phyloP scores from a whole-genome alignment of 2,888 invertebrate species.

The Dryadula phaetusa region DNA sequence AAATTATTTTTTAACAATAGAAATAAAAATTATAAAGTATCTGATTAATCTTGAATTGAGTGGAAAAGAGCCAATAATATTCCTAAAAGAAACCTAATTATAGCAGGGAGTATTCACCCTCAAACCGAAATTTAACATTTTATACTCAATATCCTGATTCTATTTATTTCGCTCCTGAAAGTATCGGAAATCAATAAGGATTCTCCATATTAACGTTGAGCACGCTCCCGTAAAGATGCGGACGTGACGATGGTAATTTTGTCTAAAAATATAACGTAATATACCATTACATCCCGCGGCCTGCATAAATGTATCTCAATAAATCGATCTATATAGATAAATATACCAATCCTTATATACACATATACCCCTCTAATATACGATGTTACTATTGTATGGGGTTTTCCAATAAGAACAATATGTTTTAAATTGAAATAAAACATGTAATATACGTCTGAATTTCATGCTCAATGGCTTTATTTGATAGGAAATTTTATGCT shows the following conservation, averaged over 20 bases:
- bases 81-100: slow-evolving; percentile 30
- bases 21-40: neutral
- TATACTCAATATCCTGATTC: slow-evolving; percentile 41
- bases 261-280: slow-evolving; percentile 41
- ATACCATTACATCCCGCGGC: slow-evolving; percentile 36
- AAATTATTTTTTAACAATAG: neutral
- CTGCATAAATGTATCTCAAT: slow-evolving; percentile 28
- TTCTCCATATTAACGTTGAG: slow-evolving; percentile 45
- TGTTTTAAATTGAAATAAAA: too few relatives aligned
- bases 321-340: slow-evolving; percentile 10
- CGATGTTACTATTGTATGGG: too few relatives aligned
- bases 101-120: slow-evolving; percentile 24
- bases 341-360: neutral
- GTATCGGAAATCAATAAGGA: slow-evolving; percentile 46
- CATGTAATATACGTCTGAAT: too few relatives aligned
- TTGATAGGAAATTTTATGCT: too few relatives aligned
- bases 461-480: too few relatives aligned
- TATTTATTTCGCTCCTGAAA: slow-evolving; percentile 41
- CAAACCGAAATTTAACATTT: slow-evolving; percentile 40
- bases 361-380: too few relatives aligned
- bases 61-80: slow-evolving; percentile 22
- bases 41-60: slow-evolving; percentile 19
- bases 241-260: slow-evolving; percentile 68
- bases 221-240: slow-evolving; percentile 49
- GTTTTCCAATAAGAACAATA: too few relatives aligned